Conservation (phyloP, 2,113 vertebrate genomes). For the Pandion haliaetus region DNA sequence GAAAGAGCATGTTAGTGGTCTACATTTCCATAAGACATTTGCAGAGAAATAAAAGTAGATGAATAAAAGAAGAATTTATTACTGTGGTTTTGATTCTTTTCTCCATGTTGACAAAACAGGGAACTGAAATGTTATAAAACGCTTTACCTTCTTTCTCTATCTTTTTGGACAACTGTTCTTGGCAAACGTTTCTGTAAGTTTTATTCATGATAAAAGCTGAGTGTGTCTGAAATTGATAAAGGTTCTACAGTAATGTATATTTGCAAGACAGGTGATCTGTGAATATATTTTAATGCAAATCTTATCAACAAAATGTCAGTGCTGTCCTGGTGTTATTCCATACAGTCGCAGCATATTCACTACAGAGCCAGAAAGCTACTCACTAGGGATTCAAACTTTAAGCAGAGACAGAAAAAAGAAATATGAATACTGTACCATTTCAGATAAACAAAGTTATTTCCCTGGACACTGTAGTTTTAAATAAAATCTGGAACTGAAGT, state of each 20-base stretch:
- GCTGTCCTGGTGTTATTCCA: slow-evolving; percentile 48
- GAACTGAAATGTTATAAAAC: slow-evolving; percentile 15
- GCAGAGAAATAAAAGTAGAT: background rate
- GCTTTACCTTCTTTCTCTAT: background rate
- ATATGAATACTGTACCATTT: background rate
- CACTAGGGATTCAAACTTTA: slow-evolving; percentile 27
- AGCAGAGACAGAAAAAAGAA: slow-evolving; percentile 6
- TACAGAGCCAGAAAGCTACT: slow-evolving; percentile 18
- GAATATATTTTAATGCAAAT: slow-evolving; percentile 70
- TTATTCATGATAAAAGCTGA: slow-evolving; percentile 45
- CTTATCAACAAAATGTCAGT: slow-evolving; percentile 69
- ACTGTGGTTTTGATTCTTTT: background rate
- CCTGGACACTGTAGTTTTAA: slow-evolving; percentile 5
- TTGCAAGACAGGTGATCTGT: slow-evolving; percentile 46
- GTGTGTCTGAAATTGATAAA: slow-evolving; percentile 70
- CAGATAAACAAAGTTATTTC: slow-evolving; percentile 46
- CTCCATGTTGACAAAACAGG: background rate
- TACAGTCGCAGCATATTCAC: background rate
- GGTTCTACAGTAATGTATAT: slow-evolving; percentile 28
- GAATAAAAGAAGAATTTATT: slow-evolving; percentile 53
- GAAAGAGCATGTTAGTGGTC: slow-evolving; percentile 9
- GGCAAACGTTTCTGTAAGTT: slow-evolving; percentile 43
- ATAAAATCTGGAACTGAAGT: background rate
- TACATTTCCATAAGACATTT: slow-evolving; percentile 49
- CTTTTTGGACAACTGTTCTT: slow-evolving; percentile 22